Conservation (phyloP, 2,888 invertebrate genomes). For the Stomorhina lunata region DNA sequence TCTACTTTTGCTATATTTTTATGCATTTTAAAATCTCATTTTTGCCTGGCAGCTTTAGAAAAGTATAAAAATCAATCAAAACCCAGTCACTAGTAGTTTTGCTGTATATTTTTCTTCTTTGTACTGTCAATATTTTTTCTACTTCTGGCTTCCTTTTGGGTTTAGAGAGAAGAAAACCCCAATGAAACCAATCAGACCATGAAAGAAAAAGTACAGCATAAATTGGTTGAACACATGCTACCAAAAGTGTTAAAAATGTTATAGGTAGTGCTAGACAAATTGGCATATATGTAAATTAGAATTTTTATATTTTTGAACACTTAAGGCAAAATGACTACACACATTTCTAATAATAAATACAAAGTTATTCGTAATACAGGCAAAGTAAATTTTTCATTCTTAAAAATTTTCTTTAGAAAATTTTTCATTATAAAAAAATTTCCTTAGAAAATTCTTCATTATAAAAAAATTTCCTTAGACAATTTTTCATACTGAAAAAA, state of each 20-base stretch:
- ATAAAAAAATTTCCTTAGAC: too few species aligned
- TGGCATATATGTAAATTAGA: too few species aligned
- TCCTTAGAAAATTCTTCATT: too few species aligned
- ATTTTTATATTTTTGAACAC: too few species aligned
- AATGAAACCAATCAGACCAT: conserved; percentile 64
- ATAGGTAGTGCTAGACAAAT: too few species aligned
- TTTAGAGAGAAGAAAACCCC: not conserved
- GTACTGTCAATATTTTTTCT: not conserved
- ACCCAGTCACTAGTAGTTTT: conserved; percentile 4
- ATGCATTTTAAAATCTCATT: conserved; percentile 45
- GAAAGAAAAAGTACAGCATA: conserved; percentile 50
- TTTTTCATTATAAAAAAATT: too few species aligned
- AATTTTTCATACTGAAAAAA: too few species aligned
- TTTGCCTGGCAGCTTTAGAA: conserved; percentile 46
- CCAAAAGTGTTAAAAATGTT: conserved; percentile 59
- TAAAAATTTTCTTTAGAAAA: too few species aligned
- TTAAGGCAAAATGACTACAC: too few species aligned
- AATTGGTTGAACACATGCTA: conserved; percentile 63
- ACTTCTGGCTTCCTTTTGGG: conserved; percentile 10
- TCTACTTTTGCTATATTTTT: not conserved
- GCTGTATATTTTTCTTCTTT: not conserved
- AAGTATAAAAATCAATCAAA: conserved; percentile 60
- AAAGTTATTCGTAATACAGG: too few species aligned
- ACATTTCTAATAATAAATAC: too few species aligned
- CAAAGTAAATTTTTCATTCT: too few species aligned